These are phyloP conservation scores for Erebia palarica DNA, from an alignment of 2,888 invertebrate species.

Conservation along the genomic window DNA sequence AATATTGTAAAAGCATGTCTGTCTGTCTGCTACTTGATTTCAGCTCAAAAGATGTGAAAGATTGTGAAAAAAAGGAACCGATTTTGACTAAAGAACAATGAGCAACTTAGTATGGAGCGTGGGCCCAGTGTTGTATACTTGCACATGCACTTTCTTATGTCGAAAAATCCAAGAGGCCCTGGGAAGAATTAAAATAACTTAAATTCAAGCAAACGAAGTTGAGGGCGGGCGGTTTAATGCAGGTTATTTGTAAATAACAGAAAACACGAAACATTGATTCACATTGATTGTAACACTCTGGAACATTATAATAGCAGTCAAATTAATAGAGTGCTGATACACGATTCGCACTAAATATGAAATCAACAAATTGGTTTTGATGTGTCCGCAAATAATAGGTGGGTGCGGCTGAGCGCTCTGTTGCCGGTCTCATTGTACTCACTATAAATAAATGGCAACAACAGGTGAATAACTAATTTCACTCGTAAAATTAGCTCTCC, in stretches of 20 bases:
- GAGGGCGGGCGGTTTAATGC: too few relatives aligned
- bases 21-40: too few relatives aligned
- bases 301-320: slow-evolving; percentile 14
- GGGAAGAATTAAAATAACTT: too few relatives aligned
- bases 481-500: slow-evolving; percentile 78
- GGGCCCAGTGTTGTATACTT: too few relatives aligned
- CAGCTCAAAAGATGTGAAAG: too few relatives aligned
- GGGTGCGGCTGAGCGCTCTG: slow-evolving; percentile 68
- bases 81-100: too few relatives aligned
- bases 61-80: too few relatives aligned
- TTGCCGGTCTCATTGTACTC: slow-evolving; percentile 70
- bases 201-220: too few relatives aligned
- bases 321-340: slow-evolving; percentile 24
- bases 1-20: background rate
- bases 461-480: slow-evolving; percentile 82
- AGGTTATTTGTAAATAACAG: background rate
- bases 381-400: slow-evolving; percentile 69
- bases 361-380: slow-evolving; percentile 62
- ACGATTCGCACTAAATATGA: slow-evolving; percentile 44
- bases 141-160: too few relatives aligned
- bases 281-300: background rate
- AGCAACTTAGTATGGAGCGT: too few relatives aligned
- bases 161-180: too few relatives aligned
- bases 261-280: background rate
- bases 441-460: slow-evolving; percentile 79